Evolutionary conservation across 2,797 vertebrate species (phyloP).

Genomic region (Pteropus rufus): DNA sequence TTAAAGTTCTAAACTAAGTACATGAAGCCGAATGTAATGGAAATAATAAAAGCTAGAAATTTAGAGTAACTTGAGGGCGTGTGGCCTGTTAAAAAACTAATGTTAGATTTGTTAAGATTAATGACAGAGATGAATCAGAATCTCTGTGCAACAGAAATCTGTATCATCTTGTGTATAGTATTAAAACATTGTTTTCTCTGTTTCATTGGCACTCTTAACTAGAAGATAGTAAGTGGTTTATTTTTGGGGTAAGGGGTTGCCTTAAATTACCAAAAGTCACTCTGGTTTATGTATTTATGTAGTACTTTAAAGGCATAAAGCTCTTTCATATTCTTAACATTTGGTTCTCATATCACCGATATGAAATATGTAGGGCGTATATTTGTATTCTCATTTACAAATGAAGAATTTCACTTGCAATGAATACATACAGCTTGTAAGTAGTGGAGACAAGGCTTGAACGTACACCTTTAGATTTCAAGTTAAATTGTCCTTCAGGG

Average conservation of each 20-base stretch:
- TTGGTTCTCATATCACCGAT: neutral
- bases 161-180: neutral
- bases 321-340: neutral
- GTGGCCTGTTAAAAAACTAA: neutral
- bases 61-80: neutral
- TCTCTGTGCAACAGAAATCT: neutral
- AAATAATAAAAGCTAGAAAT: neutral
- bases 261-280: neutral
- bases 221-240: neutral
- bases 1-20: conserved; percentile 21
- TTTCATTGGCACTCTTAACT: neutral
- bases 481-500: neutral
- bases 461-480: neutral
- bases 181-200: neutral
- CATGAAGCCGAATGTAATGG: neutral
- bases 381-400: neutral
- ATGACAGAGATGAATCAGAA: neutral
- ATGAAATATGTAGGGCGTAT: neutral
- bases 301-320: neutral
- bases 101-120: neutral
- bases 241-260: neutral
- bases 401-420: neutral
- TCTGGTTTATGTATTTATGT: neutral
- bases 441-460: neutral
- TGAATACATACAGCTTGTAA: neutral